A percentile compares a stretch with the other conserved stretches of the same genome.
Conservation (phyloP, 2,888 invertebrate species). For the Amblyjoppa proteus region DNA sequence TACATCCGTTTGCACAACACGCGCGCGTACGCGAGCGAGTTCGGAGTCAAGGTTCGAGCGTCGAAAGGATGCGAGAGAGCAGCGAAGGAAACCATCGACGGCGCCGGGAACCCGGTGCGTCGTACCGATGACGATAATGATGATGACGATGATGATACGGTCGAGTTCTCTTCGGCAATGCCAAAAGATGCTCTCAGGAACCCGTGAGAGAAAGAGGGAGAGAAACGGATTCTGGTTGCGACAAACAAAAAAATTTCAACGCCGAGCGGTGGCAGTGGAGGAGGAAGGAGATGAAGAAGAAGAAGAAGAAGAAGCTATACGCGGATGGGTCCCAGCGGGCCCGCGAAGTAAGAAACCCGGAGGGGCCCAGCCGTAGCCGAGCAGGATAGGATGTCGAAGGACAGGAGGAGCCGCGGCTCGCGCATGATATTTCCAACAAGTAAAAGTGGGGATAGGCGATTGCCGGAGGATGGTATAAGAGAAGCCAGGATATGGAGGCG, state of each 20-base stretch:
- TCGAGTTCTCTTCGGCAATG: conserved; percentile 21
- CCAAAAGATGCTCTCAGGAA: not conserved
- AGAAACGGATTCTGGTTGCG: conserved; percentile 32
- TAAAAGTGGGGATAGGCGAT: conserved; percentile 70
- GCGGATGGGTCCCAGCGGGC: conserved; percentile 38
- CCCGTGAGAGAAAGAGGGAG: conserved; percentile 16
- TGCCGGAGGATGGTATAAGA: conserved; percentile 82
- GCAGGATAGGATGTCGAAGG: conserved; percentile 69
- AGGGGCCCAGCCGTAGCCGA: conserved; percentile 46
- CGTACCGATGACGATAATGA: conserved; percentile 31
- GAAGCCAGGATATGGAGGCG: conserved; percentile 83
- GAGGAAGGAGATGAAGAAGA: conserved; percentile 19
- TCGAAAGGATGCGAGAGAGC: conserved; percentile 35
- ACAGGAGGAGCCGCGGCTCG: conserved; percentile 65
- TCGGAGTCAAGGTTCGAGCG: conserved; percentile 66
- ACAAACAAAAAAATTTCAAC: conserved; percentile 31
- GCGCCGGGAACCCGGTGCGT: conserved; percentile 16
- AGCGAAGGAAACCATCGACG: conserved; percentile 32
- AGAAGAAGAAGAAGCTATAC: conserved; percentile 25
- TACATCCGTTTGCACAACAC: conserved; percentile 56
- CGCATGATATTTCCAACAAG: conserved; percentile 42
- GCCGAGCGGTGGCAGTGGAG: conserved; percentile 32
- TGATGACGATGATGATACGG: conserved; percentile 24
- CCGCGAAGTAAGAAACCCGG: conserved; percentile 28
- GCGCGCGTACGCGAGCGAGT: conserved; percentile 12